Evolutionary conservation across 1,140 invertebrate genomes (phyloP).

Genomic region (Bursaphelenchus mucronatus): DNA sequence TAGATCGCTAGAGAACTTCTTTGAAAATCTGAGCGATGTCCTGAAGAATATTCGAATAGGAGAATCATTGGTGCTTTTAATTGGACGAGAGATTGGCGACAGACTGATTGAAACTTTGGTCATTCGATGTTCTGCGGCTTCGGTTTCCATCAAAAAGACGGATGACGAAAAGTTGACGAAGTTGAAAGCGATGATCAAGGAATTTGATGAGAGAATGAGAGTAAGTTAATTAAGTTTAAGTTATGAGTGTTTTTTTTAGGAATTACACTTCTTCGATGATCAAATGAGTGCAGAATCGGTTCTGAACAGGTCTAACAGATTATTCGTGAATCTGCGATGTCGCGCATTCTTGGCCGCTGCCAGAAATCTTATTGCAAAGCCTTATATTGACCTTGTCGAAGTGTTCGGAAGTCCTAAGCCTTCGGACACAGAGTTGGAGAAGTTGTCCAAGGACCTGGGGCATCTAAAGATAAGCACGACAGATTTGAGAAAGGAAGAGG

Average conservation of each 20-base stretch:
- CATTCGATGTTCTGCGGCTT: constrained; percentile 32
- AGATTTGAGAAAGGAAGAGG: constrained; percentile 26
- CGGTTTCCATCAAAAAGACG: neutral
- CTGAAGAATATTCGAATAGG: constrained; percentile 28
- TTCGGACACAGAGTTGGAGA: constrained; percentile 16
- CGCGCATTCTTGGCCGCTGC: constrained; percentile 29
- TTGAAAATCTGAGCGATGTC: constrained; percentile 20
- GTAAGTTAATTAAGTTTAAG: constrained; percentile 1
- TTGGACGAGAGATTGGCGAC: constrained; percentile 24
- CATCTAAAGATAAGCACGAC: constrained; percentile 22
- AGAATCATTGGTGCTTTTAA: constrained; percentile 10
- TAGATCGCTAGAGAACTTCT: constrained; percentile 27
- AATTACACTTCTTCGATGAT: constrained; percentile 30
- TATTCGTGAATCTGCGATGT: constrained; percentile 38
- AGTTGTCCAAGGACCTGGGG: constrained; percentile 10
- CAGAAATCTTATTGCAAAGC: constrained; percentile 30
- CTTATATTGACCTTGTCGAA: constrained; percentile 34
- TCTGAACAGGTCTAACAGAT: constrained; percentile 25
- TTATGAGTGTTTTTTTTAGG: constrained; percentile 27
- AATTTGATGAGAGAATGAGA: constrained; percentile 36
- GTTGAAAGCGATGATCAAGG: neutral
- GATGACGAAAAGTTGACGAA: constrained; percentile 5
- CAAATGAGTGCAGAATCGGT: constrained; percentile 26
- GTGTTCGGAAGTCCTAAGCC: constrained; percentile 3
- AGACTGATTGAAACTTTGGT: constrained; percentile 28